phyloP scores from a whole-genome alignment of 2,797 vertebrate species.

The Steatocranus sp. region DNA sequence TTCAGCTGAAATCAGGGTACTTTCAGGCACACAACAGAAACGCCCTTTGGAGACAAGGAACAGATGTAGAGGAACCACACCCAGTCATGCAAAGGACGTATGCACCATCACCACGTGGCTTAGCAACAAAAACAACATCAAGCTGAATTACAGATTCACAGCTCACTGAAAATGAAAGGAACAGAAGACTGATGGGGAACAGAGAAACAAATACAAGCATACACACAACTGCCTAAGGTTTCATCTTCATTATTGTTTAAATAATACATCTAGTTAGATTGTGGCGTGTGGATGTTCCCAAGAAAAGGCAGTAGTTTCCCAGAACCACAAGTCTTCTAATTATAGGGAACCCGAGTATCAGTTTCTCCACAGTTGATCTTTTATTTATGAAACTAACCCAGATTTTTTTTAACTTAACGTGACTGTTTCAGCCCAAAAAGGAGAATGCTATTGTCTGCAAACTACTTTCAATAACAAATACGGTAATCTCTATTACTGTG shows the following conservation, averaged over 20 bases:
- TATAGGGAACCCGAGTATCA: constrained; percentile 30
- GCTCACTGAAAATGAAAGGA: constrained; percentile 15
- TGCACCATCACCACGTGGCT: constrained; percentile 39
- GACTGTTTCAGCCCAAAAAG: constrained; percentile 13
- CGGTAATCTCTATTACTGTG: not conserved
- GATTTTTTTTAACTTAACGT: constrained; percentile 11
- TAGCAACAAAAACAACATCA: constrained; percentile 66
- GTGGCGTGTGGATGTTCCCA: constrained; percentile 5
- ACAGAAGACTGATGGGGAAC: not conserved
- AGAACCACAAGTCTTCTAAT: constrained; percentile 23
- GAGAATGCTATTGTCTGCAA: constrained; percentile 9
- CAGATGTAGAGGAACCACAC: constrained; percentile 63
- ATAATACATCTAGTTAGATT: not conserved
- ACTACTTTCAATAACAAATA: not conserved
- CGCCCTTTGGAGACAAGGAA: constrained; percentile 42
- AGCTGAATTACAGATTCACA: constrained; percentile 37
- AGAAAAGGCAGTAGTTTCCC: not conserved
- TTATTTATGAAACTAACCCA: constrained; percentile 50
- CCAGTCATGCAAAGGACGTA: constrained; percentile 38
- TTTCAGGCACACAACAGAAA: constrained; percentile 18
- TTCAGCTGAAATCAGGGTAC: constrained; percentile 11
- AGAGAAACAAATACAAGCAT: not conserved
- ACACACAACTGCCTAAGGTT: not conserved
- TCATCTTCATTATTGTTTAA: not conserved
- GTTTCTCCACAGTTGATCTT: constrained; percentile 34